Evolutionary conservation across 2,113 vertebrate species (phyloP).

Genomic region (Peucedramus taeniatus): DNA sequence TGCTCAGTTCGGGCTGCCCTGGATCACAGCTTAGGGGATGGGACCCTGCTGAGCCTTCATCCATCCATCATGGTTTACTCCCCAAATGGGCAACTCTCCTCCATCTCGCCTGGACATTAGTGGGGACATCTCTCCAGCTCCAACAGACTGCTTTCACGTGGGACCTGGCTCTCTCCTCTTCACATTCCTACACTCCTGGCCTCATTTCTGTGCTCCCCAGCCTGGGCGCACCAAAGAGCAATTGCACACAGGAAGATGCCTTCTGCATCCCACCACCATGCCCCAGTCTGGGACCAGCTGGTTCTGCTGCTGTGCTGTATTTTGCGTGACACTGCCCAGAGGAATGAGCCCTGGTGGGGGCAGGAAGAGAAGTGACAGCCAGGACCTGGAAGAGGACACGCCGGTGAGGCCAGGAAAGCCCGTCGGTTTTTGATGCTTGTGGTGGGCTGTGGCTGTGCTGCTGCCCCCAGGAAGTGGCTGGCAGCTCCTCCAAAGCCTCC

Average conservation of each 20-base stretch:
- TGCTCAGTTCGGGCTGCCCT: fast-evolving
- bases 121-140: neutral
- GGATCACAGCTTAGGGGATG: fast-evolving
- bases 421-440: fast-evolving
- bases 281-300: neutral
- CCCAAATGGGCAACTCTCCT: neutral
- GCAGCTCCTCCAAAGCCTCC: neutral
- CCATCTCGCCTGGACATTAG: fast-evolving
- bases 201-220: fast-evolving
- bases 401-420: neutral
- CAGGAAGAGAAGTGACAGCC: neutral
- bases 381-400: fast-evolving
- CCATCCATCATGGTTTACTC: neutral
- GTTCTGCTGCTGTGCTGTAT: neutral
- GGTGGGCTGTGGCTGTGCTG: fast-evolving
- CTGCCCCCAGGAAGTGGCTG: neutral
- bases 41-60: neutral
- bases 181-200: fast-evolving
- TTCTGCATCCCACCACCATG: neutral
- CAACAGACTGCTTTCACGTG: neutral
- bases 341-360: neutral
- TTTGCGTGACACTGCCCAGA: neutral
- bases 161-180: neutral
- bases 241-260: neutral
- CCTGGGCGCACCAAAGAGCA: neutral